A percentile compares a stretch with the other conserved stretches of the same genome.
phyloP scores from a whole-genome alignment of 2,797 vertebrate species.

The Acrossocheilus fasciatus region DNA sequence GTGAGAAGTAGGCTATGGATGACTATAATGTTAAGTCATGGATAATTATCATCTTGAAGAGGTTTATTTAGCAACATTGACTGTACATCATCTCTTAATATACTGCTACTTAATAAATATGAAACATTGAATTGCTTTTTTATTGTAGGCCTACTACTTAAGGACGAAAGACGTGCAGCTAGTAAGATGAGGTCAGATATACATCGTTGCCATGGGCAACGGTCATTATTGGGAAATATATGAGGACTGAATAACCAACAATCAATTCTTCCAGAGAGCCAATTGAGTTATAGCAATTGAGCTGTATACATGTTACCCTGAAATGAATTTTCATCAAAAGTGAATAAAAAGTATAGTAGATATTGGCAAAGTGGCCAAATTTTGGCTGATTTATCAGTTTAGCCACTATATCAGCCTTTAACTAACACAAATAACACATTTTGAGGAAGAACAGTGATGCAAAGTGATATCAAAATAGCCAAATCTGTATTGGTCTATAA shows the following conservation, averaged over 20 bases:
- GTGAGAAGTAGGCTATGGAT: neutral
- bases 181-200: neutral
- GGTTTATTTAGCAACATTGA: neutral
- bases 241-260: neutral
- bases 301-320: neutral
- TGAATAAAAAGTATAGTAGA: neutral
- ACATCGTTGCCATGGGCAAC: constrained; percentile 13
- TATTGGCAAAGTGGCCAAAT: neutral
- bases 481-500: neutral
- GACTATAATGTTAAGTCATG: neutral
- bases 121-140: neutral
- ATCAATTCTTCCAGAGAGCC: neutral
- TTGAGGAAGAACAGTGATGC: neutral
- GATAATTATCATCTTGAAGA: neutral
- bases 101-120: neutral
- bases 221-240: neutral
- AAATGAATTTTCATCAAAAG: neutral
- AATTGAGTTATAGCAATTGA: neutral
- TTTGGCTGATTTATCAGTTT: neutral
- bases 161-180: neutral
- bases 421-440: neutral
- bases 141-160: neutral
- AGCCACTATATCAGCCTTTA: neutral
- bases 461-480: neutral
- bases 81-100: neutral